Evolutionary conservation across 2,888 invertebrate genomes (phyloP).

Genomic region (Acronicta leporina): DNA sequence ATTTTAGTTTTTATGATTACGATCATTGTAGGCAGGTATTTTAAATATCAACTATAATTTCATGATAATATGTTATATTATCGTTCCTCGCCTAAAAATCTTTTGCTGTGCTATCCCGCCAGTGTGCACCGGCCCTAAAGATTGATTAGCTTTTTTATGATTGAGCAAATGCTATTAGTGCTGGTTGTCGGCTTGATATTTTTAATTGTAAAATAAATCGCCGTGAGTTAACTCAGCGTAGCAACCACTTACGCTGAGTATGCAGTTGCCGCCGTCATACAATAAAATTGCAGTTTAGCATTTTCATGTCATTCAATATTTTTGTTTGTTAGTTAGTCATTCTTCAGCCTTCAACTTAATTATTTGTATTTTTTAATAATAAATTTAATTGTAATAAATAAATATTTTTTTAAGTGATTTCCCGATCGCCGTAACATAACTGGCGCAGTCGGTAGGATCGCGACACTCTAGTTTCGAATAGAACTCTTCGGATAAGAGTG

Average conservation of each 20-base stretch:
- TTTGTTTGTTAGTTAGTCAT: too few relatives aligned
- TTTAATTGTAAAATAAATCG: neutral
- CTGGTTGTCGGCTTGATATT: slow-evolving; percentile 1
- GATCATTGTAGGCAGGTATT: too few relatives aligned
- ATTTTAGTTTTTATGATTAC: too few relatives aligned
- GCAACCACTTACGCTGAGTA: neutral
- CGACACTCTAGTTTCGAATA: too few relatives aligned
- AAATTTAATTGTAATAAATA: neutral
- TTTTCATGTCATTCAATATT: neutral
- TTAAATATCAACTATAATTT: too few relatives aligned
- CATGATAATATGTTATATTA: too few relatives aligned
- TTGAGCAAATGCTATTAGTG: slow-evolving; percentile 2
- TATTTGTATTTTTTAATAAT: neutral
- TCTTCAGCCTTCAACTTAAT: neutral
- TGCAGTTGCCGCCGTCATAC: neutral
- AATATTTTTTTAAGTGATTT: neutral
- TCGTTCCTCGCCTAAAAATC: too few relatives aligned
- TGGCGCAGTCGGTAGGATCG: too few relatives aligned
- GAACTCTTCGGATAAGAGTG: too few relatives aligned
- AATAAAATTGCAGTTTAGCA: neutral
- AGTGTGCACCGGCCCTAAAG: neutral
- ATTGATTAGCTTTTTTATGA: neutral
- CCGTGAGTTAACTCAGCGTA: neutral
- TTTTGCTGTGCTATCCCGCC: too few relatives aligned
- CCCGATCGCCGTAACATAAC: neutral